Evolutionary conservation across 2,888 invertebrate species (phyloP).

Genomic region (Ophion slaviceki): DNA sequence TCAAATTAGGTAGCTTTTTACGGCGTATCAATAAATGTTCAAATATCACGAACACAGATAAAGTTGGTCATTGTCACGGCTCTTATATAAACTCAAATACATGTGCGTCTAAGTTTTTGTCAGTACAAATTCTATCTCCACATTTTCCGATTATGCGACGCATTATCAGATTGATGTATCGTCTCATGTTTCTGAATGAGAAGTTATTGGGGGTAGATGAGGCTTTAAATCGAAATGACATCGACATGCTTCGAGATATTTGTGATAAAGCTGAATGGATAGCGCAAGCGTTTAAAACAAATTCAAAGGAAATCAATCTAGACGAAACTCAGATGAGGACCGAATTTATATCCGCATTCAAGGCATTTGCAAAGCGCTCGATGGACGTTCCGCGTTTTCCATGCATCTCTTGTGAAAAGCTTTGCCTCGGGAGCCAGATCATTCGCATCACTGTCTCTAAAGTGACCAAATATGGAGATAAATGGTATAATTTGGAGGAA

Average conservation of each 20-base stretch:
- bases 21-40: conserved; percentile 12
- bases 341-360: conserved; percentile 41
- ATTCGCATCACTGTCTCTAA: neutral
- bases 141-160: conserved; percentile 17
- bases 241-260: conserved; percentile 14
- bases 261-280: conserved; percentile 27
- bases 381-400: conserved; percentile 50
- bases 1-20: conserved; percentile 8
- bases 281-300: conserved; percentile 26
- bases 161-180: conserved; percentile 43
- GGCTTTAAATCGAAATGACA: conserved; percentile 1
- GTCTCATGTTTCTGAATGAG: conserved; percentile 1
- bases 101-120: conserved; percentile 13
- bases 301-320: conserved; percentile 31
- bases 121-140: neutral
- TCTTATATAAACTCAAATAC: conserved; percentile 8
- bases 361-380: conserved; percentile 47
- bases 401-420: conserved; percentile 67
- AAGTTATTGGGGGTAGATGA: neutral
- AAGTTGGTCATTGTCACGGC: conserved; percentile 11
- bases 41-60: neutral
- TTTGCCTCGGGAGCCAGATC: conserved; percentile 55
- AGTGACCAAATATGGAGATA: conserved; percentile 11
- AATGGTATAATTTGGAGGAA: conserved; percentile 57
- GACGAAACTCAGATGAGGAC: conserved; percentile 54